Conservation (phyloP, 2,888 invertebrate genomes). For the Protophormia terraenovae region DNA sequence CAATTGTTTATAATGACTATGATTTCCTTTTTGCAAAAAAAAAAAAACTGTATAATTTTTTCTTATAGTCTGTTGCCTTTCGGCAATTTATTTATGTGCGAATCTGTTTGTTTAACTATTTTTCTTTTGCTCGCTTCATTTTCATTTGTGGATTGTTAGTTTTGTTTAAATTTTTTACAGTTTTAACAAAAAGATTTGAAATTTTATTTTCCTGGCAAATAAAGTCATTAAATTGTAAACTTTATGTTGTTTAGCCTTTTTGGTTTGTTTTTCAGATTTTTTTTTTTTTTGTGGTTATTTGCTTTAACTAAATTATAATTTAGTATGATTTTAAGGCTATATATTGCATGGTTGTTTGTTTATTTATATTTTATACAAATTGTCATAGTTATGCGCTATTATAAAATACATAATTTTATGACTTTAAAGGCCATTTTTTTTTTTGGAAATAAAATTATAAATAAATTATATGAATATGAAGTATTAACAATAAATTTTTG, state of each 20-base stretch:
- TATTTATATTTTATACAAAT: constrained; percentile 36
- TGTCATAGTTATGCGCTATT: constrained; percentile 12
- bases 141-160: neutral
- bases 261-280: neutral
- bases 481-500: neutral
- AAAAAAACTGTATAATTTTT: neutral
- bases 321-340: constrained; percentile 2
- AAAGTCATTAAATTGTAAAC: constrained; percentile 62
- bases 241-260: constrained; percentile 47
- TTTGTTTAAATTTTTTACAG: neutral
- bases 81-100: constrained; percentile 57
- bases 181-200: too few relatives aligned
- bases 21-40: constrained; percentile 48
- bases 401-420: constrained; percentile 55
- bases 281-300: constrained; percentile 9
- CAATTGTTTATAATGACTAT: constrained; percentile 59
- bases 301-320: constrained; percentile 41
- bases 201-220: constrained; percentile 45
- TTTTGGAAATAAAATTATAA: neutral
- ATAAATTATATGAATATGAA: neutral
- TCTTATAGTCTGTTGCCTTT: constrained; percentile 27
- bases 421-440: neutral
- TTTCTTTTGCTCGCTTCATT: neutral
- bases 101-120: constrained; percentile 35
- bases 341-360: neutral